A percentile compares a stretch with the other conserved stretches of the same genome.
These are phyloP conservation scores for Drosophila sucinea DNA, from an alignment of 1,140 invertebrate genomes.

Conservation along the genomic window DNA sequence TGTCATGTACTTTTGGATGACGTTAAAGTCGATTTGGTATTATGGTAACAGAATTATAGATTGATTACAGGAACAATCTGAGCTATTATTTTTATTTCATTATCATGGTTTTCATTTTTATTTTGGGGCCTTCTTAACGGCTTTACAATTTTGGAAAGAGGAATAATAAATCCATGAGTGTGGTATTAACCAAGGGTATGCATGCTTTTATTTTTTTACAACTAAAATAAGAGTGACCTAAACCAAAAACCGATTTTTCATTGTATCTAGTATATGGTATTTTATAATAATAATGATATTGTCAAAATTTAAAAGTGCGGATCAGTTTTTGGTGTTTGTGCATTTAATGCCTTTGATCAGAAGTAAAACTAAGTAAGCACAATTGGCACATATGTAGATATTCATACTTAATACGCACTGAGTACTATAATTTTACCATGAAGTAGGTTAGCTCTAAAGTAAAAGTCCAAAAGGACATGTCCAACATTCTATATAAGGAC, in stretches of 20 bases:
- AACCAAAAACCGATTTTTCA: background rate
- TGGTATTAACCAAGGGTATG: constrained; percentile 16
- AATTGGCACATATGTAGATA: background rate
- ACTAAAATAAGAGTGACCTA: background rate
- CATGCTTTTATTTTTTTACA: constrained; percentile 1
- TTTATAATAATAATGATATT: background rate
- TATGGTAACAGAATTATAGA: constrained; percentile 45
- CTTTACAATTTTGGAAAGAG: constrained; percentile 4
- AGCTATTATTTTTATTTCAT: constrained; percentile 33
- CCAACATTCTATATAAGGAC: no score
- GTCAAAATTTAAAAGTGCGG: background rate
- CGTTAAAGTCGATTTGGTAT: constrained; percentile 34
- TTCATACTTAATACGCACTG: background rate
- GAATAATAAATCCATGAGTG: constrained; percentile 1
- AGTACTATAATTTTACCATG: background rate
- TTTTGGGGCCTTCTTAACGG: constrained; percentile 2
- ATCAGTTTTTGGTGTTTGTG: background rate
- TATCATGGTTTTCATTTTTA: constrained; percentile 15
- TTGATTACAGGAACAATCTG: constrained; percentile 48
- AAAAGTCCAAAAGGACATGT: no score
- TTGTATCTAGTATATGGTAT: background rate
- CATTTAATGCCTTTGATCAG: background rate
- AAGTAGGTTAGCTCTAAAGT: background rate
- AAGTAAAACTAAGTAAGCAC: background rate
- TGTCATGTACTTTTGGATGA: constrained; percentile 21